These are phyloP conservation scores for Carettochelys insculpta DNA, from an alignment of 2,113 vertebrate genomes.

Conservation along the genomic window DNA sequence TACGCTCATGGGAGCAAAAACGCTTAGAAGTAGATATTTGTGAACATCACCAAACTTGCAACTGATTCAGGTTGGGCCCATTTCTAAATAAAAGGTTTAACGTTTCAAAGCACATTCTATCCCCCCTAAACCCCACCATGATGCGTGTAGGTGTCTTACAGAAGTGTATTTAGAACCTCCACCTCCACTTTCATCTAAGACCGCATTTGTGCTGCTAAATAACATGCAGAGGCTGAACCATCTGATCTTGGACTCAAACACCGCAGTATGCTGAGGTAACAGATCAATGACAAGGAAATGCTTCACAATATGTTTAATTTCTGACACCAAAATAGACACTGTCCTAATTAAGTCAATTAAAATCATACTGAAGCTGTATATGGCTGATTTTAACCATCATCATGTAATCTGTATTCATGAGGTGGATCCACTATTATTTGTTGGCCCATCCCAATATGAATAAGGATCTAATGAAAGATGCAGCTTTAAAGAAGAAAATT, in stretches of 20 bases:
- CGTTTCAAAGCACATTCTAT: slow-evolving; percentile 55
- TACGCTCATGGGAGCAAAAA: neutral
- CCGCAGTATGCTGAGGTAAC: neutral
- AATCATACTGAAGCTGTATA: neutral
- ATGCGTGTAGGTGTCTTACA: neutral
- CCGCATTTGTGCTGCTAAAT: neutral
- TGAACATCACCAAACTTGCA: neutral
- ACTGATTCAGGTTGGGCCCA: slow-evolving; percentile 44
- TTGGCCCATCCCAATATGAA: slow-evolving; percentile 6
- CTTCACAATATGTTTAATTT: neutral
- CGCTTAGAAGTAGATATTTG: neutral
- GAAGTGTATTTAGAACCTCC: slow-evolving; percentile 38
- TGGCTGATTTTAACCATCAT: neutral
- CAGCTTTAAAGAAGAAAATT: neutral
- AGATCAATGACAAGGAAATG: neutral
- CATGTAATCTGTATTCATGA: neutral
- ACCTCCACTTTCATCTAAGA: neutral
- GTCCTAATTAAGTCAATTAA: neutral
- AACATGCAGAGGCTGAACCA: neutral
- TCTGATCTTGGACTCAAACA: neutral
- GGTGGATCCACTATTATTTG: neutral
- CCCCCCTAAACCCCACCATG: neutral
- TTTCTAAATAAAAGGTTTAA: slow-evolving; percentile 46
- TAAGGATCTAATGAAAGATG: slow-evolving; percentile 18
- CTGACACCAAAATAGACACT: neutral